phyloP scores from a whole-genome alignment of 2,113 vertebrate species.

The Grammomys surdaster region DNA sequence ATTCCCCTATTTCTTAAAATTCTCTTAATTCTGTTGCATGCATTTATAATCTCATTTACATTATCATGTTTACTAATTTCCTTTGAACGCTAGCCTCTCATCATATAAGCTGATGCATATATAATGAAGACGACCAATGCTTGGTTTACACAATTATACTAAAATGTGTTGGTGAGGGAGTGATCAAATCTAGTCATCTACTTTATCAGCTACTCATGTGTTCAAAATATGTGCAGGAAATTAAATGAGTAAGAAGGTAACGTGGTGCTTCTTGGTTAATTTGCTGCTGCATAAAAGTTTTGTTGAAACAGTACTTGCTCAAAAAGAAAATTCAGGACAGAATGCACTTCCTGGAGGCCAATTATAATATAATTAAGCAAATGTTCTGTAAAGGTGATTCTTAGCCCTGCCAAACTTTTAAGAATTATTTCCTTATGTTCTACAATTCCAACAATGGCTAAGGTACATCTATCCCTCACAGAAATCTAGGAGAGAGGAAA shows the following conservation, averaged over 20 bases:
- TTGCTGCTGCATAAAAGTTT: neutral
- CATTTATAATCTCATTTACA: neutral
- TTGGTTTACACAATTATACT: neutral
- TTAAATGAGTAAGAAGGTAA: neutral
- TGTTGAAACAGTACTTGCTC: slow-evolving; percentile 6
- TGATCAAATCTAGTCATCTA: neutral
- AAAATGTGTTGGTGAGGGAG: neutral
- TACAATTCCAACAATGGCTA: slow-evolving; percentile 9
- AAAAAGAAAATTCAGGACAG: slow-evolving; percentile 64
- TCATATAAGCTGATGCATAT: neutral
- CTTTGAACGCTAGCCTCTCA: neutral
- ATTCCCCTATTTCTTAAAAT: neutral
- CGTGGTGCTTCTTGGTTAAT: neutral
- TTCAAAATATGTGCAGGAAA: neutral
- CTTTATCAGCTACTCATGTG: neutral
- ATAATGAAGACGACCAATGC: neutral
- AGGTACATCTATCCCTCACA: slow-evolving; percentile 40
- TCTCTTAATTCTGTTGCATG: neutral
- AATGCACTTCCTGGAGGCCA: slow-evolving; percentile 56
- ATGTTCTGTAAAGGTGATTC: slow-evolving; percentile 54
- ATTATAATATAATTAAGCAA: slow-evolving; percentile 61
- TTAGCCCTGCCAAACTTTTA: slow-evolving; percentile 42
- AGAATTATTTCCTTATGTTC: slow-evolving; percentile 48
- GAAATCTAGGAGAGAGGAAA: slow-evolving; percentile 27
- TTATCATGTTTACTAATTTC: neutral